Evolutionary conservation across 2,888 invertebrate species (phyloP), one percentile per base, ranked within the genome.

Genomic region (Noctua janthina): DNA sequence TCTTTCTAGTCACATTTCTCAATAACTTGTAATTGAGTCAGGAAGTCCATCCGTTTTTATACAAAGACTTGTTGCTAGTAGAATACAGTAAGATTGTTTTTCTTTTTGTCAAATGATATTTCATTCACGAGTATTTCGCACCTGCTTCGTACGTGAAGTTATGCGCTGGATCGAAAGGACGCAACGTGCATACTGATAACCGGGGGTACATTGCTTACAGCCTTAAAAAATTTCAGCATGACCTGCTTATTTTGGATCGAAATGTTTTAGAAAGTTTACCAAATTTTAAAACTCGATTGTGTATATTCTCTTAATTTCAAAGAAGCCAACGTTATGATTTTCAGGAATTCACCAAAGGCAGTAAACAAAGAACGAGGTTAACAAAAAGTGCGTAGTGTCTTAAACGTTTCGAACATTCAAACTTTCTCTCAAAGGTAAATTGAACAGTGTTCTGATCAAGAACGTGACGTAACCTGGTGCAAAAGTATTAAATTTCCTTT

Each of bases 141-240:
- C 94, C 94, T 94, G 94, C 84, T 83, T 71, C 71, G 91, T 91
- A 93, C 94, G 95, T 94, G 92, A 86, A 89, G 91, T 84, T 93
- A 95, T 94, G 94, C 92, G 91, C 84, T 87, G 87, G 81, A 91
- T 85, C 84, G 83, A 90, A 79, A 82, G 81, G 81, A 91, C 93
- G 92, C 91, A 84, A 76, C 88, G 72, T 84, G 93, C 92, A 94
- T 94, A 93, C 91, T 91, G 89, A 93, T 91, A 87, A 75, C 79
- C 66, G 29, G 20, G 67, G 51, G 75, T 23, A 80, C 46, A 82
- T 67, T 68, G 62, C 20, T 15, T 29, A 72, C 62, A 51, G 68
- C 84, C 82, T 72, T 76, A 82, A 79, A 83, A 76, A n/a, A 67
- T 79, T 78, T 83, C 82, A 79, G 84, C 69, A 69, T 76, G 39